Evolutionary conservation across 2,888 invertebrate species (phyloP), one percentile per base, ranked within the genome.

Genomic region (Odontocerum albicorne): DNA sequence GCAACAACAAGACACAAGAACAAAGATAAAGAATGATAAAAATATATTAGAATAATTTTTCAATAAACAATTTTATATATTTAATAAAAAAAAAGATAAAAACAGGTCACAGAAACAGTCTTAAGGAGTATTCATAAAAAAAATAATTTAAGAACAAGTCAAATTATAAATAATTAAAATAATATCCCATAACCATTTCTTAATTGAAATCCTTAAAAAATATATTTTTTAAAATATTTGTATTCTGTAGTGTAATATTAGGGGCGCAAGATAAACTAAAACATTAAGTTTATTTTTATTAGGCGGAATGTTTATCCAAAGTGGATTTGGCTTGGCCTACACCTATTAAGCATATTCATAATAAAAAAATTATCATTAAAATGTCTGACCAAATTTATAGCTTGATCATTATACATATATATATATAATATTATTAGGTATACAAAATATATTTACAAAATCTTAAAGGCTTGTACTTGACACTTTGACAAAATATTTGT

Each of bases 91-190:
- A 55, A 73, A 73, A 71, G 73, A 74, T 59, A 58, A 63, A 73
- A 77, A 77, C 78, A 78, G 78, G 78, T 78, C 78, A 78, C 78
- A 75, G 75, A 75, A 73, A 78, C 77, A 78, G 78, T 78, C 78
- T 78, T 78, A 77, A 71, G 65, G 61, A 58, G 58, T 61, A 56
- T 56, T 58, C 42, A 51, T 52, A 49, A n/a, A 44, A 57, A 60
- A 54, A 57, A 53, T 42, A 52, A 46, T 45, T 46, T 56, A 49
- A 60, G 55, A 55, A 60, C n/a, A 49, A 44, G 56, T 32, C 36
- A 35, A 75, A 74, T n/a, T n/a, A n/a, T 75, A 59, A 55, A 40
- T 40, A 44, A 42, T 40, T 51, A 54, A 57, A 53, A 43, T 35
- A 55, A 35, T 55, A 53, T 49, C 61, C 57, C 57, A 53, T 50